These are phyloP conservation scores for Sesamia nonagrioides DNA, from an alignment of 1,140 invertebrate genomes.

Conservation along the genomic window DNA sequence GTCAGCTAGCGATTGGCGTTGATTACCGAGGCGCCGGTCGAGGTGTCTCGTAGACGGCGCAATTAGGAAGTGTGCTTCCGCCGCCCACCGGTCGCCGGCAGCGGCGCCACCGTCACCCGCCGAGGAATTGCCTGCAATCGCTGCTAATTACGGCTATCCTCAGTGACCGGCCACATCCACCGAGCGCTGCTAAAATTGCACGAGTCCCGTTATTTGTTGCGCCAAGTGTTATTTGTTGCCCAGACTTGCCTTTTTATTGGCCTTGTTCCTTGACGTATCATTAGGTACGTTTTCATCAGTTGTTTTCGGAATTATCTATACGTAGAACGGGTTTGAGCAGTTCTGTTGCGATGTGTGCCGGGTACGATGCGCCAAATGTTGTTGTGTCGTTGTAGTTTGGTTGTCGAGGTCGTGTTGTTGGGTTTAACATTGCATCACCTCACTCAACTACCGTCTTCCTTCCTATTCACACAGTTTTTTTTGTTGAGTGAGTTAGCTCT, in stretches of 20 bases:
- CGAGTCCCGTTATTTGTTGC: constrained; percentile 45
- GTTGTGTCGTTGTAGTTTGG: no score
- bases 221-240: constrained; percentile 20
- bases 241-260: constrained; percentile 18
- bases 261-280: constrained; percentile 6
- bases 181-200: constrained; percentile 50
- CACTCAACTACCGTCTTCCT: no score
- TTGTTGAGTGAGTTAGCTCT: no score
- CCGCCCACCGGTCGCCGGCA: constrained; percentile 74
- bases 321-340: no score
- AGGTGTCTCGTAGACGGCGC: constrained; percentile 80
- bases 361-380: no score
- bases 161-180: constrained; percentile 50
- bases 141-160: constrained; percentile 78
- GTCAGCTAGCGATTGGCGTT: constrained; percentile 73
- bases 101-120: constrained; percentile 79
- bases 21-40: constrained; percentile 83
- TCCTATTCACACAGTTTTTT: no score
- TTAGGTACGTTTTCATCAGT: not conserved
- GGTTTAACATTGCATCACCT: no score
- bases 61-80: constrained; percentile 86
- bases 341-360: no score
- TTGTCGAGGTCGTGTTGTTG: no score
- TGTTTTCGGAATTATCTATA: not conserved
- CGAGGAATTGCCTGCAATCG: constrained; percentile 79